These are phyloP conservation scores for Eulemur macaco DNA, from an alignment of 2,113 vertebrate species.

Conservation along the genomic window DNA sequence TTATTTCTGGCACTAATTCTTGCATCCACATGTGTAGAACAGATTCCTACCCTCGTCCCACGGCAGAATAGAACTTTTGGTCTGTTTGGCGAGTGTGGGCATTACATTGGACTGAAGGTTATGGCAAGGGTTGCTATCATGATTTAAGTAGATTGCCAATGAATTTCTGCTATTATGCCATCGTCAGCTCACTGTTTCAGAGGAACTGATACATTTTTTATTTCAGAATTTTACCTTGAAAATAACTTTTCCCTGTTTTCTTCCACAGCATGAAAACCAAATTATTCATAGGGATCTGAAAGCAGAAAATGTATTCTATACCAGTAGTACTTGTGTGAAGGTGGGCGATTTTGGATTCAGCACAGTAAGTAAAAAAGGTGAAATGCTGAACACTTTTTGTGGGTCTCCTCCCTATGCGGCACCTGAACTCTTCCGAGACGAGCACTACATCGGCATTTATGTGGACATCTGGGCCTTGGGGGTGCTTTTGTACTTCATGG, in stretches of 20 bases:
- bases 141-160: background rate
- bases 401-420: conserved; percentile 97
- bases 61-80: background rate
- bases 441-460: conserved; percentile 91
- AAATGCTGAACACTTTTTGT: conserved; percentile 96
- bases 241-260: conserved; percentile 47
- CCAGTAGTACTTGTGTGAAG: conserved; percentile 93
- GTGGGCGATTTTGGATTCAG: conserved; percentile 99
- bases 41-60: background rate
- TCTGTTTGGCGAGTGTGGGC: background rate
- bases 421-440: conserved; percentile 95
- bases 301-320: conserved; percentile 96
- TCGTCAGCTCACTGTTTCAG: background rate
- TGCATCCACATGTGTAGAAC: background rate
- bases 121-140: background rate
- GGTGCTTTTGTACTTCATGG: conserved; percentile 96
- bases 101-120: background rate
- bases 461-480: conserved; percentile 97
- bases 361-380: conserved; percentile 91
- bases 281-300: conserved; percentile 98
- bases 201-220: background rate
- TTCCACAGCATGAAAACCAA: conserved; percentile 93
- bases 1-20: background rate
- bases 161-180: background rate
- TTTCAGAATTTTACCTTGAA: background rate